phyloP scores from a whole-genome alignment of 2,113 vertebrate species.

The Neolamprologus modestus region DNA sequence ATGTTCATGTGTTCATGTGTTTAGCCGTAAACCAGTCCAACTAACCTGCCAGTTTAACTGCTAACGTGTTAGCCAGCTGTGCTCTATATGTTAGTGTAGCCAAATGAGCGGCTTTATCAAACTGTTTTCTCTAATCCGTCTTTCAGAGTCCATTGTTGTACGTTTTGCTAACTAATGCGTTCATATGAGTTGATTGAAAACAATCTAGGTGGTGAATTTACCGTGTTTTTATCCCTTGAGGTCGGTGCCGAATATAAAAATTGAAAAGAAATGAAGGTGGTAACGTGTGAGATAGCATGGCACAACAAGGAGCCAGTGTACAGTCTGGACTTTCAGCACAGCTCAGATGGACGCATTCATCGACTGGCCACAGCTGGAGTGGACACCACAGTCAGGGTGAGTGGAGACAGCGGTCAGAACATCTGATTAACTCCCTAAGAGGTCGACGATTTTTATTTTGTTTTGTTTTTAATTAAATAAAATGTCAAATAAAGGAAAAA shows the following conservation, averaged over 20 bases:
- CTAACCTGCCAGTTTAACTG: not conserved
- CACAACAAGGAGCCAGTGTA: conserved; percentile 97
- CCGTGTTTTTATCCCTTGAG: not conserved
- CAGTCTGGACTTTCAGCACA: conserved; percentile 92
- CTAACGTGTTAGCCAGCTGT: conserved; percentile 9
- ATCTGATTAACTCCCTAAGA: not conserved
- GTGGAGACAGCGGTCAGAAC: not conserved
- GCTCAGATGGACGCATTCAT: conserved; percentile 73
- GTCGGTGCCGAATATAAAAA: not conserved
- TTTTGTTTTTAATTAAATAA: not conserved
- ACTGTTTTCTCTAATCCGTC: not conserved
- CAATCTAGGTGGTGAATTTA: rapidly evolving
- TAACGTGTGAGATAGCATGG: conserved; percentile 96
- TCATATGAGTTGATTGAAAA: not conserved
- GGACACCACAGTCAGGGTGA: conserved; percentile 87
- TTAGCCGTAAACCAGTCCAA: not conserved
- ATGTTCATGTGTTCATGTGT: no score
- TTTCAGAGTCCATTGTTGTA: not conserved
- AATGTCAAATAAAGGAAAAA: not conserved
- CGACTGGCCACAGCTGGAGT: conserved; percentile 91
- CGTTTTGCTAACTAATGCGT: not conserved
- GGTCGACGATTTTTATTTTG: not conserved
- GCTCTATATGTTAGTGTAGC: not conserved
- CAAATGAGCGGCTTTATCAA: not conserved
- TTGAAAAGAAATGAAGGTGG: conserved; percentile 85